phyloP scores from a whole-genome alignment of 92 coral and sea anemone genomes.

The Epizoanthus stellaris region DNA sequence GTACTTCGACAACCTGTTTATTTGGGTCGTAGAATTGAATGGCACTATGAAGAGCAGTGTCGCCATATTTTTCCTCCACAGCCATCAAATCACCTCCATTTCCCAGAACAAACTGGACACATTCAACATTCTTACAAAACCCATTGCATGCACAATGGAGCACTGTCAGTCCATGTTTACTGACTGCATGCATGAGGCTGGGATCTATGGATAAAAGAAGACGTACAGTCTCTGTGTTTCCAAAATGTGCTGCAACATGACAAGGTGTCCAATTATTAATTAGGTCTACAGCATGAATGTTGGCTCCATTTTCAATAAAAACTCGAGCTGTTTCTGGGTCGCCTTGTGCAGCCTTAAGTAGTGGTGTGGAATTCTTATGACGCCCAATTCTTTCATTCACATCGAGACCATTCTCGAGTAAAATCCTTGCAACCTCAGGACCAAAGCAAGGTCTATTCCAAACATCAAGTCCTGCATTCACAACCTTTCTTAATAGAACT shows the following conservation, averaged over 20 bases:
- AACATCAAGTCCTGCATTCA: no score
- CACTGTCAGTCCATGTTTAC: neutral
- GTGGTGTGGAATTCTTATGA: neutral
- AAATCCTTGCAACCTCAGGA: no score
- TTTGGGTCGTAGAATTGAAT: neutral
- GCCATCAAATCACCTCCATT: no score
- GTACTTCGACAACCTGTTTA: neutral
- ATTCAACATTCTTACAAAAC: neutral
- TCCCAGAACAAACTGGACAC: neutral
- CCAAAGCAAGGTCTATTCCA: neutral
- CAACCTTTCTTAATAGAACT: no score
- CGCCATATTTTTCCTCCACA: neutral
- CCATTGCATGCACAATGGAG: neutral
- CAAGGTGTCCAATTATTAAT: neutral
- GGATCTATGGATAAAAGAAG: neutral
- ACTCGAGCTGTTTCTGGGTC: neutral
- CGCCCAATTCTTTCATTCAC: slow-evolving; percentile 1
- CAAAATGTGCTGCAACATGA: neutral
- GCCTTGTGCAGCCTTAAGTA: neutral
- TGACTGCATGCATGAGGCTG: neutral
- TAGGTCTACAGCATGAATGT: neutral
- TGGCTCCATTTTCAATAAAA: neutral
- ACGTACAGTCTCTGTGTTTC: slow-evolving; percentile 13
- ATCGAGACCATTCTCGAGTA: neutral
- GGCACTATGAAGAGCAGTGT: slow-evolving; percentile 7